Percentiles rank a stretch among this genome's conserved stretches.
phyloP scores from a whole-genome alignment of 2,113 vertebrate species.

The Takifugu bimaculatus region DNA sequence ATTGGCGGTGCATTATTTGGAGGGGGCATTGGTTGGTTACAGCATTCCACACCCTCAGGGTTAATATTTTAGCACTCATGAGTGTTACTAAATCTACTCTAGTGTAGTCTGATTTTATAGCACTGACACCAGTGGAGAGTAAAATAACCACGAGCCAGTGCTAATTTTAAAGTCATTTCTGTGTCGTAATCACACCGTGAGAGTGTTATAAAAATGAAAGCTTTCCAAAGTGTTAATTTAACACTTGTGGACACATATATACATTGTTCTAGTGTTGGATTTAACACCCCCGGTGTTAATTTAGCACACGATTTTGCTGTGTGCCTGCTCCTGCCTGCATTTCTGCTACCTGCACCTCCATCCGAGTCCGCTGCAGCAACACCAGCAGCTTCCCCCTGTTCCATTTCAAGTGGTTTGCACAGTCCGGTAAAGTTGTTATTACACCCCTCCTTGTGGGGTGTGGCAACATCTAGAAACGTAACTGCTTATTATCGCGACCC shows the following conservation, averaged over 20 bases:
- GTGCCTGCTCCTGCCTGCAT: slow-evolving; percentile 33
- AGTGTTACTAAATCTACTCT: background rate
- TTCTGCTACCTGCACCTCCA: slow-evolving; percentile 31
- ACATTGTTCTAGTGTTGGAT: background rate
- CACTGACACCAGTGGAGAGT: background rate
- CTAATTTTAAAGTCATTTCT: background rate
- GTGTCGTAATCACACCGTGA: background rate
- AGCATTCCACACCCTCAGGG: background rate
- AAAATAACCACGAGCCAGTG: background rate
- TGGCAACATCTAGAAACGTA: slow-evolving; percentile 64
- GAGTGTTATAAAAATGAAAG: background rate
- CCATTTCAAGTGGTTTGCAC: slow-evolving; percentile 67
- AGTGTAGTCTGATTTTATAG: background rate
- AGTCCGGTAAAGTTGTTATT: slow-evolving; percentile 62
- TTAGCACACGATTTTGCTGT: background rate
- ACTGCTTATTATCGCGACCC: slow-evolving; percentile 64
- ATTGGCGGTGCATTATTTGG: background rate
- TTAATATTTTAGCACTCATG: background rate
- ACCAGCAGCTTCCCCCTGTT: slow-evolving; percentile 12
- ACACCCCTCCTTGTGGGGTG: slow-evolving; percentile 66
- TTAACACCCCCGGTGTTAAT: background rate
- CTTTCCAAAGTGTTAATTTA: background rate
- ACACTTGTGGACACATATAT: background rate
- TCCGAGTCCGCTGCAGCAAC: slow-evolving; percentile 51
- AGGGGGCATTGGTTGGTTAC: background rate